These are phyloP conservation scores for Mesocentrotus franciscanus DNA, from an alignment of 53 echinoderm and acorn worm species.

Conservation along the genomic window DNA sequence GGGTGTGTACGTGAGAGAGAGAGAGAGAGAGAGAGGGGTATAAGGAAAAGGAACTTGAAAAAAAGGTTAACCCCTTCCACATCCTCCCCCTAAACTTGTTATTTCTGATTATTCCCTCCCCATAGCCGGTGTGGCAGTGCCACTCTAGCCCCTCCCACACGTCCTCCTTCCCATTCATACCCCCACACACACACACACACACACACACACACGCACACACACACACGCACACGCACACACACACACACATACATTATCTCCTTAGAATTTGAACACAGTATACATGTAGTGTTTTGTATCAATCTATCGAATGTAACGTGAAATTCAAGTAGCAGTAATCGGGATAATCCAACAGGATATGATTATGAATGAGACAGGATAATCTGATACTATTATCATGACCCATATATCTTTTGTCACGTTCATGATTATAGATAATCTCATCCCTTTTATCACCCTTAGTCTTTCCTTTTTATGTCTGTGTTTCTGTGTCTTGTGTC, in stretches of 20 bases:
- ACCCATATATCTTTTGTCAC: background rate
- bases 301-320: background rate
- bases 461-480: background rate
- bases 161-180: background rate
- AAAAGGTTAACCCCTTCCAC: too few relatives aligned
- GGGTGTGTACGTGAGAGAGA: too few relatives aligned
- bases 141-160: background rate
- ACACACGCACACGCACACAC: background rate
- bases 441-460: background rate
- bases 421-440: background rate
- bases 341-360: conserved; percentile 7
- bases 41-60: too few relatives aligned
- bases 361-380: background rate
- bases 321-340: conserved; percentile 36
- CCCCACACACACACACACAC: background rate
- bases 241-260: too few relatives aligned
- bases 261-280: too few relatives aligned
- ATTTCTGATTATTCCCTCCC: too few relatives aligned
- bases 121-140: too few relatives aligned
- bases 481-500: background rate
- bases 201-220: background rate
- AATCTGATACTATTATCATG: background rate
- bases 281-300: too few relatives aligned
- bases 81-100: too few relatives aligned
- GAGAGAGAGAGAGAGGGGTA: too few relatives aligned